A percentile compares a stretch with the other conserved stretches of the same genome.
phyloP scores from a whole-genome alignment of 2,797 vertebrate genomes.

The Leptatherina wallacei region DNA sequence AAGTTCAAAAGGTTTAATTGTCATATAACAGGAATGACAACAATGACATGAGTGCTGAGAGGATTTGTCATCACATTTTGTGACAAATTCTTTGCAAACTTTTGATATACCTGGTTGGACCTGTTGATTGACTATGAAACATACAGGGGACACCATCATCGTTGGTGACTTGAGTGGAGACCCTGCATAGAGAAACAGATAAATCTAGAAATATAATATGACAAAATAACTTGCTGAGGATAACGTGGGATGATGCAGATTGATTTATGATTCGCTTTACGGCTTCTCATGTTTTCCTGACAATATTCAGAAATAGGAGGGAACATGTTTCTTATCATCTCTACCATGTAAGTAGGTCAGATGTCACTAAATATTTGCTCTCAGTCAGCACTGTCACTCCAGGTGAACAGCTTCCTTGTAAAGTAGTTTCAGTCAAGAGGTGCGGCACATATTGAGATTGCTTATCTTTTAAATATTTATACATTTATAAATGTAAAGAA shows the following conservation, averaged over 20 bases:
- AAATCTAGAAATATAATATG: not conserved
- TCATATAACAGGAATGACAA: not conserved
- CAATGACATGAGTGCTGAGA: not conserved
- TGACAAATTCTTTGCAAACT: not conserved
- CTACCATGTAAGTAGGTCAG: not conserved
- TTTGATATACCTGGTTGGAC: slow-evolving; percentile 48
- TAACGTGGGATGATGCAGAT: not conserved
- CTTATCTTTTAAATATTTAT: not conserved
- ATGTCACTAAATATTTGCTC: not conserved
- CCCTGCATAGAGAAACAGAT: not conserved
- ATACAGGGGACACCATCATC: not conserved
- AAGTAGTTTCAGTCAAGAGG: not conserved
- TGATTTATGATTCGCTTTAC: not conserved
- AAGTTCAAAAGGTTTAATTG: not conserved
- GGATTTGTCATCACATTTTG: not conserved
- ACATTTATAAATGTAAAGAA: not conserved
- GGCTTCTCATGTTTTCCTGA: not conserved
- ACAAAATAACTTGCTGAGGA: not conserved
- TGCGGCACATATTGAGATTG: not conserved
- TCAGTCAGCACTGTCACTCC: not conserved
- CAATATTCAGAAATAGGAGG: not conserved
- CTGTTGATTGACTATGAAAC: slow-evolving; percentile 50
- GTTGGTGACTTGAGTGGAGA: not conserved
- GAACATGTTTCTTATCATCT: not conserved
- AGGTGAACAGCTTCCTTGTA: slow-evolving; percentile 4